Percentiles rank a stretch among this genome's conserved stretches.
Evolutionary conservation across 2,797 vertebrate species (phyloP).

Genomic region (Gastrophryne carolinensis): DNA sequence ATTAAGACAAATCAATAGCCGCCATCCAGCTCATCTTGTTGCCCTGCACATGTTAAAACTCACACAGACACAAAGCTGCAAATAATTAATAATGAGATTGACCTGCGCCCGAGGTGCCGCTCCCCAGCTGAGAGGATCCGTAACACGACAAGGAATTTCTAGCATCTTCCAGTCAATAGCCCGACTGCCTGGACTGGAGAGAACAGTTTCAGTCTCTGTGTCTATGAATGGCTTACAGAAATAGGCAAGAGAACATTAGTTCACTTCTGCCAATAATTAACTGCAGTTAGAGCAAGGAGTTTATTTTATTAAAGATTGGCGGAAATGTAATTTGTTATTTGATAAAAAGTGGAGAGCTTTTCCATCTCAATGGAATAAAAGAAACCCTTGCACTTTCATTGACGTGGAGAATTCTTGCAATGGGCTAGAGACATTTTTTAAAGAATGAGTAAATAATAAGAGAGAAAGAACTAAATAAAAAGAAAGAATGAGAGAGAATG

Average conservation of each 20-base stretch:
- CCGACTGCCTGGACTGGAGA: constrained; percentile 3
- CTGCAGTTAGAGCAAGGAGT: constrained; percentile 3
- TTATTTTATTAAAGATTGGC: too few species aligned
- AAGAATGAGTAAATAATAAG: too few species aligned
- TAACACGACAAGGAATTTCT: constrained; percentile 12
- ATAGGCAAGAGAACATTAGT: too few species aligned
- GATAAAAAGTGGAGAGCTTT: too few species aligned
- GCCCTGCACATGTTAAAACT: constrained; percentile 34
- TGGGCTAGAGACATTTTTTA: too few species aligned
- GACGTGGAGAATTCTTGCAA: too few species aligned
- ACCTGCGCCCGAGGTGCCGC: constrained; percentile 26
- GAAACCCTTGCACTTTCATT: too few species aligned
- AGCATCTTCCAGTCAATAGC: constrained; percentile 34
- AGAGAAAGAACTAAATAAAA: too few species aligned
- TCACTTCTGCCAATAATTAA: constrained; percentile 43
- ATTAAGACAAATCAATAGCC: constrained; percentile 47
- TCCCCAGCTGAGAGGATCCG: constrained; percentile 39
- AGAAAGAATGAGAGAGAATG: too few species aligned
- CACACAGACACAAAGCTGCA: constrained; percentile 41
- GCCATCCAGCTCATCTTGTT: constrained; percentile 34
- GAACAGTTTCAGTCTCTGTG: constrained; percentile 16
- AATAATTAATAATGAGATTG: constrained; percentile 51
- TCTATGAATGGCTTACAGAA: too few species aligned
- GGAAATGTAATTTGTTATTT: too few species aligned
- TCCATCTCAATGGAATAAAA: too few species aligned